phyloP scores from a whole-genome alignment of 2,113 vertebrate genomes.

The Microcebus tavaratra region DNA sequence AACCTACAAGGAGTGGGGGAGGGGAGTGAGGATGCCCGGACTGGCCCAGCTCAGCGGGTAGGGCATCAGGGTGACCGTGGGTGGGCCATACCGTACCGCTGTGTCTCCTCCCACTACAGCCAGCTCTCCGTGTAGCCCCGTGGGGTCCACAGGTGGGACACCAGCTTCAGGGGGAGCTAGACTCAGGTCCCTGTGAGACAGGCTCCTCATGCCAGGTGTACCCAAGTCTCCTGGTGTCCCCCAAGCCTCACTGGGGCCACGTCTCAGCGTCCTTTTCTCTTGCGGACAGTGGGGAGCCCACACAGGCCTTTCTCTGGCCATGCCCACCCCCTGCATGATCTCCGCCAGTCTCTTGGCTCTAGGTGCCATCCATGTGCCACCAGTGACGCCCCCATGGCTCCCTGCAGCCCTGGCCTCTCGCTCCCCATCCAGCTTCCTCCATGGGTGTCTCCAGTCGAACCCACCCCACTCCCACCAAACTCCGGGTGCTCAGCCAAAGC shows the following conservation, averaged over 20 bases:
- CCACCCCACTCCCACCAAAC: not conserved
- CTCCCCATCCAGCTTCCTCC: not conserved
- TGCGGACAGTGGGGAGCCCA: not conserved
- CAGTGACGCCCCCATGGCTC: not conserved
- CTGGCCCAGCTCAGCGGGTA: not conserved
- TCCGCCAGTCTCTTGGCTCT: not conserved
- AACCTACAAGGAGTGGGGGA: constrained; percentile 82
- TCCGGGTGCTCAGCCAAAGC: not conserved
- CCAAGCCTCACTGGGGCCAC: accelerated
- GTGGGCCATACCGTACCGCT: too few relatives aligned
- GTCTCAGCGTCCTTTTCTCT: not conserved
- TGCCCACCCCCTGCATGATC: not conserved
- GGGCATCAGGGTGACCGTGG: not conserved
- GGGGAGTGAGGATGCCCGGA: not conserved
- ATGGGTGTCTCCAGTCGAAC: not conserved
- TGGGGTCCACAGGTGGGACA: too few relatives aligned
- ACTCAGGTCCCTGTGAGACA: not conserved
- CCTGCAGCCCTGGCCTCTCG: not conserved
- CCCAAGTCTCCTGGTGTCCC: not conserved
- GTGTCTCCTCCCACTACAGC: not conserved
- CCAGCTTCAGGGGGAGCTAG: not conserved
- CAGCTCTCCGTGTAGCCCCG: not conserved
- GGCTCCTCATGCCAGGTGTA: too few relatives aligned
- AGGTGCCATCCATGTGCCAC: not conserved
- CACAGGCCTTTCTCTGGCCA: not conserved